A percentile compares a stretch with the other conserved stretches of the same genome.
phyloP scores from a whole-genome alignment of 2,888 invertebrate species.

The Bursaphelenchus okinawaensis region DNA sequence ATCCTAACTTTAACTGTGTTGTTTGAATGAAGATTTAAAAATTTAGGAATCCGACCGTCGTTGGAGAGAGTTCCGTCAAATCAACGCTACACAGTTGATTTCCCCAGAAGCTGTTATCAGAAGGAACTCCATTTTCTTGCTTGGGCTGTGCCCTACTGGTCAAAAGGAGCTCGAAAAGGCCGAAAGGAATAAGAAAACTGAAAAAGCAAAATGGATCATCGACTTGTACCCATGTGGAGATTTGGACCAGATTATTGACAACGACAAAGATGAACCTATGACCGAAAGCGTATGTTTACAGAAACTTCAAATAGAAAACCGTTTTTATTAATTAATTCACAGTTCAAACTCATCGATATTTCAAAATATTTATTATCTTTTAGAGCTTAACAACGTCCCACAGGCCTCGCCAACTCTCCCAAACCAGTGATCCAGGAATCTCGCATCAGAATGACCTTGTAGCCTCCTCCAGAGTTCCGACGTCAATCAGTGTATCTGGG shows the following conservation, averaged over 20 bases:
- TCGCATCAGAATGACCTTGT: neutral
- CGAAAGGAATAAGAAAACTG: neutral
- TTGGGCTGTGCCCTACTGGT: slow-evolving; percentile 67
- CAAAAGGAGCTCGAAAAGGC: neutral
- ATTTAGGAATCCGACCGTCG: slow-evolving; percentile 35
- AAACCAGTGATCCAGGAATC: slow-evolving; percentile 21
- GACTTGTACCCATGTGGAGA: slow-evolving; percentile 18
- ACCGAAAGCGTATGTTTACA: neutral
- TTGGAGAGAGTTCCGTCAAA: slow-evolving; percentile 44
- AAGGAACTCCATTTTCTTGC: slow-evolving; percentile 85
- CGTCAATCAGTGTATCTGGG: slow-evolving; percentile 21
- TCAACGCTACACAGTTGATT: slow-evolving; percentile 31
- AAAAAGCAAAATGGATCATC: slow-evolving; percentile 14
- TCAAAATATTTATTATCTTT: no score
- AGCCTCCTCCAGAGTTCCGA: slow-evolving; percentile 1
- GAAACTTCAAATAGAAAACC: neutral
- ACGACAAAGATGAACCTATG: neutral
- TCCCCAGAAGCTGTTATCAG: slow-evolving; percentile 65
- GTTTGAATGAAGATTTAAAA: no score
- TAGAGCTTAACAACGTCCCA: neutral
- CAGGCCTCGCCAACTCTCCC: slow-evolving; percentile 3
- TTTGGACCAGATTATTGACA: neutral
- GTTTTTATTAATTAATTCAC: no score
- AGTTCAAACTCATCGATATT: no score
- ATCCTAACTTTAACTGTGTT: no score